Conservation (phyloP, 2,113 vertebrate genomes). For the Cyanoliseus patagonus region DNA sequence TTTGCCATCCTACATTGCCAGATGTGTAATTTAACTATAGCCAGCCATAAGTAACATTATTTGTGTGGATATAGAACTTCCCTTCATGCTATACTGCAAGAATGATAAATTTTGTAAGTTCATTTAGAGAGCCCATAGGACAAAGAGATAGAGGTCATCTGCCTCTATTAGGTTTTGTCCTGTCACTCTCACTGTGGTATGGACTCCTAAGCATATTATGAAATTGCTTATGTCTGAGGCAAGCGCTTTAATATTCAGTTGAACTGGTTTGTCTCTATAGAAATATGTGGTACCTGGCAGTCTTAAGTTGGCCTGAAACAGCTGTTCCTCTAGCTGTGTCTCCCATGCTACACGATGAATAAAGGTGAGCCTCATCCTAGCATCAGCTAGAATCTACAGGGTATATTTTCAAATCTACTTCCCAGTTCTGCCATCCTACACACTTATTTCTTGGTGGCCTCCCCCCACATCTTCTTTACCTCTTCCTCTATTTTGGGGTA, state of each 20-base stretch:
- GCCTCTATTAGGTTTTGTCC: background rate
- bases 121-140: background rate
- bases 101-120: background rate
- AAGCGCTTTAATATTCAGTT: background rate
- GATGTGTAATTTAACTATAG: accelerated
- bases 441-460: background rate
- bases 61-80: accelerated
- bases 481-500: too few species aligned
- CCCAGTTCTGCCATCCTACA: background rate
- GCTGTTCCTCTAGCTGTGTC: background rate
- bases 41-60: background rate
- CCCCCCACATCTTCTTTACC: background rate
- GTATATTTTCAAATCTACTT: background rate
- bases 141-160: background rate
- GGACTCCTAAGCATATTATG: background rate
- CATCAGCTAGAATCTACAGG: accelerated
- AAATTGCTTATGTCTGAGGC: background rate
- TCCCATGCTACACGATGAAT: background rate
- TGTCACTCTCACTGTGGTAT: background rate
- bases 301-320: background rate
- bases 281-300: too few species aligned
- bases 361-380: background rate
- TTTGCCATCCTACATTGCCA: background rate
- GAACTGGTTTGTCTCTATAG: background rate
- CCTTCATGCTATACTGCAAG: background rate